Conservation (phyloP, 2,888 invertebrate species). For the Latheticus oryzae region DNA sequence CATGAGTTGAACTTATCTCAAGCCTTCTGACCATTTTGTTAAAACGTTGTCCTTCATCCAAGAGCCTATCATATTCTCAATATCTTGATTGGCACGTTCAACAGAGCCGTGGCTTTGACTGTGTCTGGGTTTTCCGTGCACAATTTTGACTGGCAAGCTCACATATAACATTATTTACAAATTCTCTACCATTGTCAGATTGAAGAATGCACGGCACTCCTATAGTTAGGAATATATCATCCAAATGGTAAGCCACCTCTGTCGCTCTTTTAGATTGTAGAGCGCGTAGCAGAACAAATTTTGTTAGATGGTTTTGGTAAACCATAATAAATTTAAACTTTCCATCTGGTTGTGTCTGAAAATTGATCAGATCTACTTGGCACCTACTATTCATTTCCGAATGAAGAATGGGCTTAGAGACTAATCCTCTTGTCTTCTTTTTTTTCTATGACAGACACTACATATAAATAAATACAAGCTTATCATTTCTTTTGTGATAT, state of each 20-base stretch:
- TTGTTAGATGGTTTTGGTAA: constrained; percentile 61
- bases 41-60: constrained; percentile 60
- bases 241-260: constrained; percentile 58
- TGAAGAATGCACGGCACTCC: constrained; percentile 61
- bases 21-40: constrained; percentile 61
- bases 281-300: constrained; percentile 59
- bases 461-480: not conserved
- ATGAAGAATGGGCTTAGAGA: constrained; percentile 43
- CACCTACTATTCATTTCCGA: constrained; percentile 54
- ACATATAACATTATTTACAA: constrained; percentile 51
- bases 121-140: constrained; percentile 60
- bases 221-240: constrained; percentile 60
- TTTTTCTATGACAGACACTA: not conserved
- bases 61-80: constrained; percentile 56
- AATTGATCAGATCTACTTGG: constrained; percentile 61
- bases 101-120: constrained; percentile 57
- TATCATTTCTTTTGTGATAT: not conserved
- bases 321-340: constrained; percentile 59
- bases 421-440: constrained; percentile 38
- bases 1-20: constrained; percentile 61
- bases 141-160: constrained; percentile 56
- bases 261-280: constrained; percentile 56
- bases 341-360: constrained; percentile 56
- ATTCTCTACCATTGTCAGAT: constrained; percentile 57
- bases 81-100: constrained; percentile 59